Evolutionary conservation across 2,888 invertebrate species (phyloP).

Genomic region (Molorchus minor): DNA sequence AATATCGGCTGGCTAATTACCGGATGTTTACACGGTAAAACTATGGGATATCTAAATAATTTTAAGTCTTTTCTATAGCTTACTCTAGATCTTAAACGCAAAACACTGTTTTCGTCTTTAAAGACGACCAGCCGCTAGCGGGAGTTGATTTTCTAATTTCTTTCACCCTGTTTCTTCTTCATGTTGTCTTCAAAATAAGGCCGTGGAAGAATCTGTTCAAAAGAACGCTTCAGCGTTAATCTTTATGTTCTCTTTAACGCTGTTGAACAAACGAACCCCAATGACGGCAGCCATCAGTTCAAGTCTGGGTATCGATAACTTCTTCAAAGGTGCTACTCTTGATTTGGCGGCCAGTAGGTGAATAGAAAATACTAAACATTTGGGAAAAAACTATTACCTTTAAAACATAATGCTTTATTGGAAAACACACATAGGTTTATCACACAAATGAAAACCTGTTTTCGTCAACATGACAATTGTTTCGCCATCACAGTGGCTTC

Average conservation of each 20-base stretch:
- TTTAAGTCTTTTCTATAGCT: neutral
- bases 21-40: slow-evolving; percentile 20
- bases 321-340: slow-evolving; percentile 46
- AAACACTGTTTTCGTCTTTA: too few species aligned
- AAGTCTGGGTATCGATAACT: slow-evolving; percentile 46
- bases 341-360: slow-evolving; percentile 40
- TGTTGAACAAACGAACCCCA: neutral
- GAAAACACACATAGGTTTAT: too few species aligned
- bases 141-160: slow-evolving; percentile 24
- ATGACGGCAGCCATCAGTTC: slow-evolving; percentile 47
- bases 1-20: slow-evolving; percentile 38
- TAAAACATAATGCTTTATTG: too few species aligned
- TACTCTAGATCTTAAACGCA: too few species aligned
- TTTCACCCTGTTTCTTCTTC: slow-evolving; percentile 21
- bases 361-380: too few species aligned
- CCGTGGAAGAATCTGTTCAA: slow-evolving; percentile 23
- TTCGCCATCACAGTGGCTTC: too few species aligned
- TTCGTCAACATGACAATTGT: too few species aligned
- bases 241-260: neutral
- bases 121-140: slow-evolving; percentile 11
- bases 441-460: too few species aligned
- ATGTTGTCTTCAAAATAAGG: slow-evolving; percentile 16
- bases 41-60: neutral
- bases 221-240: neutral
- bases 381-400: too few species aligned